A percentile compares a stretch with the other conserved stretches of the same genome.
phyloP scores from a whole-genome alignment of 2,888 invertebrate genomes.

The Amiota communis region DNA sequence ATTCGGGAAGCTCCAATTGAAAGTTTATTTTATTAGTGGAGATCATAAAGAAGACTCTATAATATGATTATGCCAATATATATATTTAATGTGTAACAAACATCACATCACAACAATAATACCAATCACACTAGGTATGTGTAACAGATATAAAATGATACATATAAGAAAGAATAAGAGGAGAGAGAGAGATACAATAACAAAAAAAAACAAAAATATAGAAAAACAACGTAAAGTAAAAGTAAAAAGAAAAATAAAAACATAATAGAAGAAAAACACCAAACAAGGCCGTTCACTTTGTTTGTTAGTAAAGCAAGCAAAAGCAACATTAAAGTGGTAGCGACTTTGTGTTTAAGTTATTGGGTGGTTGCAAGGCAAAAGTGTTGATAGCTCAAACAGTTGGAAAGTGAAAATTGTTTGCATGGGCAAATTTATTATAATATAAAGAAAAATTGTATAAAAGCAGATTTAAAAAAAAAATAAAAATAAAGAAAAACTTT shows the following conservation, averaged over 20 bases:
- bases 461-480: not conserved
- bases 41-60: too few species aligned
- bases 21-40: too few species aligned
- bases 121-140: conserved; percentile 44
- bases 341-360: too few species aligned
- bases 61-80: too few species aligned
- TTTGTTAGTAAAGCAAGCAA: conserved; percentile 36
- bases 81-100: not conserved
- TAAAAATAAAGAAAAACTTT: not conserved
- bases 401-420: conserved; percentile 65
- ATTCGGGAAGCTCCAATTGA: too few species aligned
- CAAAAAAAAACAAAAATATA: conserved; percentile 43
- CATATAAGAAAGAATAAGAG: not conserved
- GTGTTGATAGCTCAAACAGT: conserved; percentile 5
- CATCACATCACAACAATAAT: not conserved
- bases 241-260: conserved; percentile 32
- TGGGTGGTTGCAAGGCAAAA: too few species aligned
- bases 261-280: conserved; percentile 42
- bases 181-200: not conserved
- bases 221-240: conserved; percentile 16
- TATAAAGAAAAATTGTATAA: not conserved
- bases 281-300: conserved; percentile 69
- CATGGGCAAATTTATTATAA: conserved; percentile 41
- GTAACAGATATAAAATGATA: conserved; percentile 22
- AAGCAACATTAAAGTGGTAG: too few species aligned